These are phyloP conservation scores for Stenodera caucasica DNA, from an alignment of 2,888 invertebrate genomes.

Conservation along the genomic window DNA sequence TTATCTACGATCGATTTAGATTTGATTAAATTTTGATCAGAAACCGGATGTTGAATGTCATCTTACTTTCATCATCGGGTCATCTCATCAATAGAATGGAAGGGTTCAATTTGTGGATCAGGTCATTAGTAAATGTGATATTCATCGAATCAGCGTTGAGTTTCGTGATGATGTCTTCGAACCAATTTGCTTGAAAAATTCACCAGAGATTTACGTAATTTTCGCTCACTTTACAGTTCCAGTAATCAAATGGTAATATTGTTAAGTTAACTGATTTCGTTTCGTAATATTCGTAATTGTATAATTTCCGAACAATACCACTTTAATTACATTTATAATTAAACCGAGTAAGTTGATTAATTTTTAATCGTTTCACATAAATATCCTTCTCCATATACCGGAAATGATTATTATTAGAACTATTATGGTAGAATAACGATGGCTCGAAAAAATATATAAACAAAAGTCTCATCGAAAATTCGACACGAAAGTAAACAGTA, in stretches of 20 bases:
- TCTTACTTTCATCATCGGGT: background rate
- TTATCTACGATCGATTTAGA: background rate
- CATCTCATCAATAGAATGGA: conserved; percentile 12
- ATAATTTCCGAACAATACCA: no score
- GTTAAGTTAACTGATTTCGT: no score
- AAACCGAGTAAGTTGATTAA: no score
- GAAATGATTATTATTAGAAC: no score
- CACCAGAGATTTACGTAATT: background rate
- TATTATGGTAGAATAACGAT: no score
- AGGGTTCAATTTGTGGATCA: background rate
- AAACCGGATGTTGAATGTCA: conserved; percentile 13
- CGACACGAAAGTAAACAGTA: conserved; percentile 21
- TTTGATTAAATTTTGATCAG: no score
- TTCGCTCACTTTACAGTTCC: background rate
- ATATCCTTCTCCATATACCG: no score
- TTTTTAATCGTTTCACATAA: no score
- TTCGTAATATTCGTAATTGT: no score
- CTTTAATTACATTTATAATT: no score
- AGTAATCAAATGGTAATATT: no score
- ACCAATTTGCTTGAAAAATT: background rate
- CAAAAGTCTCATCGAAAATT: conserved; percentile 21
- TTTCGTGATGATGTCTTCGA: background rate
- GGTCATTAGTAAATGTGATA: background rate
- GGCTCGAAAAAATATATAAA: conserved; percentile 2
- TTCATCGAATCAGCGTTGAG: background rate